Evolutionary conservation across 2,888 invertebrate genomes (phyloP), one percentile per base, ranked within the genome.

Genomic region (Amphiduros pacificus): DNA sequence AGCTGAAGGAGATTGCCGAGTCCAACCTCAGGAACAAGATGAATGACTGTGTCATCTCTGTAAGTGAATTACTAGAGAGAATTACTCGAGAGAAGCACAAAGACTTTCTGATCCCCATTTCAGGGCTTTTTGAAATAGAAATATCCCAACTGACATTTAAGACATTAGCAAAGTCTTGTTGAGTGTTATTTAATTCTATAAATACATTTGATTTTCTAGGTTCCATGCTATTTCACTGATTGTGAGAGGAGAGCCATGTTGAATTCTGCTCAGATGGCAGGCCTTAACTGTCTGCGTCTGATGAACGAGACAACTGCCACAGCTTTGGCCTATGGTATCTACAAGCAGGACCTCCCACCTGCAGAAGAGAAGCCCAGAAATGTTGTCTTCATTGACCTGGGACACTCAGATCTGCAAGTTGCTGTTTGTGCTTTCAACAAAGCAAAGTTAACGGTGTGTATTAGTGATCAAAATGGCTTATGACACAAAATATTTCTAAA

Each of bases 281-380:
- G 91, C 82, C 86, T 99, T 49, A 97, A 99, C 85, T 94, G 96
- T 44, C 85, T 99, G 58, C 89, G 94, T 67, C 85, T 99, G 59
- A 90, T 99, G 87, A 98, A 98, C 84, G 99, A 99, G 85, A 94
- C 96, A 27, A 93, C 98, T 4, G 95, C 99, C 11, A 94, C 95
- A 49, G 96, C 97, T 29, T 85, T 99, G 55, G 91, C 93, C 52
- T 99, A 99, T 82, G 98, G 98, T 64, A 96, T 99, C 80, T 99
- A 99, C 84, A 97, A 98, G 83, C 61, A 95, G 82, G 97, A 98
- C 83, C 86, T 97, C 70, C 96, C 97, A 14, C 88, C 88, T 14
- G 87, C 89, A 2, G 93, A 93, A 73, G 93, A 94, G 63, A 91
- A 93, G 73, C 74, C 82, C 2, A 88, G 92, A 63, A 92, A 94